Conservation (phyloP, 2,888 invertebrate species). For the Ptilodon capucinus region DNA sequence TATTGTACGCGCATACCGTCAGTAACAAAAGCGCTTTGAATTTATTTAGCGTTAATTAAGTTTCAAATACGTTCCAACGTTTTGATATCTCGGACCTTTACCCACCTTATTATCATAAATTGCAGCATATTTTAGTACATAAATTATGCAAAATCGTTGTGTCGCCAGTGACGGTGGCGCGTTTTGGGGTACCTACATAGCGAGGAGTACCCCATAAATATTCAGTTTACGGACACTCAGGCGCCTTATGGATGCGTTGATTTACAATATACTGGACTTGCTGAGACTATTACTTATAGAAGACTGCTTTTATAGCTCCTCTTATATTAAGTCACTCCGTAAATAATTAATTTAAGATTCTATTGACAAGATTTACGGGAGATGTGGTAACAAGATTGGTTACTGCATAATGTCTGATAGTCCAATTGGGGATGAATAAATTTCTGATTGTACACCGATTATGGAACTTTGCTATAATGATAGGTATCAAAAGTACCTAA, state of each 20-base stretch:
- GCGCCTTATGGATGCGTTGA: conserved; percentile 53
- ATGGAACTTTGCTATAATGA: too few species aligned
- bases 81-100: conserved; percentile 30
- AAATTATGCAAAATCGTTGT: conserved; percentile 68
- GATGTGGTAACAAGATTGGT: too few species aligned
- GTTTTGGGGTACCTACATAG: conserved; percentile 43
- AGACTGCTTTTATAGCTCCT: conserved; percentile 24
- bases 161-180: conserved; percentile 53
- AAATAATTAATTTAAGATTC: too few species aligned
- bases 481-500: too few species aligned
- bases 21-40: conserved; percentile 34
- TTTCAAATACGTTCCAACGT: conserved; percentile 34
- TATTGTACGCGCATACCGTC: conserved; percentile 25
- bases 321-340: too few species aligned
- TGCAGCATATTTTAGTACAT: conserved; percentile 55
- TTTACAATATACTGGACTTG: conserved; percentile 41
- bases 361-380: too few species aligned
- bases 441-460: too few species aligned
- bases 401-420: too few species aligned
- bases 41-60: conserved; percentile 40
- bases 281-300: conserved; percentile 35
- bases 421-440: too few species aligned
- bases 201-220: conserved; percentile 56
- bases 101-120: conserved; percentile 47
- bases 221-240: conserved; percentile 62